Conservation (phyloP, 2,113 vertebrate species). For the Phaethornis superciliosus region DNA sequence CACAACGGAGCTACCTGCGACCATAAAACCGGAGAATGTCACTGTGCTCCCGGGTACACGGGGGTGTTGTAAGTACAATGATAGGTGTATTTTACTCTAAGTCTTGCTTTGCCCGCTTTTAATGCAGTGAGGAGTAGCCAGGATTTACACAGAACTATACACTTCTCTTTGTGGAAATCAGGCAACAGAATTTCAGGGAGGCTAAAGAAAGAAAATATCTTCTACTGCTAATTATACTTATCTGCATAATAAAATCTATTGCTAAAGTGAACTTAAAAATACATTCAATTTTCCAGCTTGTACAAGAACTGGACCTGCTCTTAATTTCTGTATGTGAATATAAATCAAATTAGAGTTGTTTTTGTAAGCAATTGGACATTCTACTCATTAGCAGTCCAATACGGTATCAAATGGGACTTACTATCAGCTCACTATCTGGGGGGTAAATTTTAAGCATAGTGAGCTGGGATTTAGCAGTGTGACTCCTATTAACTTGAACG, state of each 20-base stretch:
- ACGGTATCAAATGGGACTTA: constrained; percentile 32
- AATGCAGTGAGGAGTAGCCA: not conserved
- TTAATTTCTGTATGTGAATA: not conserved
- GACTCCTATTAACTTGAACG: constrained; percentile 61
- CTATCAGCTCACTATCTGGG: constrained; percentile 52
- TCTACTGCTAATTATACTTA: not conserved
- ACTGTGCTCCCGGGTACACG: constrained; percentile 92
- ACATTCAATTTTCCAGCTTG: not conserved
- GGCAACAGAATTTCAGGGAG: not conserved
- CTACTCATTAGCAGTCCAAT: constrained; percentile 14
- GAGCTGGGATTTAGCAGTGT: constrained; percentile 53
- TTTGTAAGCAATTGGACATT: constrained; percentile 2
- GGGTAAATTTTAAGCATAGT: constrained; percentile 37
- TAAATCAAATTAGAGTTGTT: not conserved
- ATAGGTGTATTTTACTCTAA: not conserved
- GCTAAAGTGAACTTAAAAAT: not conserved
- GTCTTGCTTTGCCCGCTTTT: not conserved
- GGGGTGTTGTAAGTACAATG: constrained; percentile 90
- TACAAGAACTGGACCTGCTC: not conserved
- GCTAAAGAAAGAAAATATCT: not conserved
- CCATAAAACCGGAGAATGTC: constrained; percentile 94
- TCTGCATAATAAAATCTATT: not conserved
- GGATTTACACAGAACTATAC: accelerated
- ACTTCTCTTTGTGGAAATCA: not conserved
- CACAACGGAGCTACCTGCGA: constrained; percentile 93